A percentile compares a stretch with the other conserved stretches of the same genome.
Conservation (phyloP, 2,888 invertebrate genomes). For the Parthenolecanium corni region DNA sequence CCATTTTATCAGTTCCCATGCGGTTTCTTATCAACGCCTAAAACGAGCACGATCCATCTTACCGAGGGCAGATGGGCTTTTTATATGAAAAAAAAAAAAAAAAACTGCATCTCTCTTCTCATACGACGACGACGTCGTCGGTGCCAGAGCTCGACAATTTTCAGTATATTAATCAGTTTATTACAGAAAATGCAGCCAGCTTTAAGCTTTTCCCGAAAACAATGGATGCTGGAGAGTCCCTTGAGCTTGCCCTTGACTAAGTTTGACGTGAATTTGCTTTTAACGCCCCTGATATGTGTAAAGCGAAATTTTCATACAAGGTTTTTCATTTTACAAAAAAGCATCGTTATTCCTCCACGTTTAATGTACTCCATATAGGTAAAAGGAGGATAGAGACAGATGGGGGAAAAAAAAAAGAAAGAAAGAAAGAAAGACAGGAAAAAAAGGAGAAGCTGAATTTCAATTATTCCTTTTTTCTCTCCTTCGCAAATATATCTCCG, state of each 20-base stretch:
- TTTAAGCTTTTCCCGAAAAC: conserved; percentile 14
- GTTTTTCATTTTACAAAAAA: conserved; percentile 22
- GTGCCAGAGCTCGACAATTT: background rate
- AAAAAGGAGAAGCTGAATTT: conserved; percentile 11
- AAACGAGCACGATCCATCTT: conserved; percentile 23
- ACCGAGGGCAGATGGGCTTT: conserved; percentile 4
- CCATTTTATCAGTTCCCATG: conserved; percentile 21
- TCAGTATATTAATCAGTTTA: conserved; percentile 24
- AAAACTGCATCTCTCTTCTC: background rate
- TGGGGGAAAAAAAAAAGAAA: background rate
- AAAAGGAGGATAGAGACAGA: background rate
- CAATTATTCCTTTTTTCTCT: conserved; percentile 13
- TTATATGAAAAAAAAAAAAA: background rate
- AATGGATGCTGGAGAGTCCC: conserved; percentile 21
- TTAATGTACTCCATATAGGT: conserved; percentile 19
- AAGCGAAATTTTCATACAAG: conserved; percentile 23
- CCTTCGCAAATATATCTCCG: background rate
- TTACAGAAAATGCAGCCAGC: conserved; percentile 16
- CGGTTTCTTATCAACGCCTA: conserved; percentile 23
- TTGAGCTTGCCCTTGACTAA: conserved; percentile 20
- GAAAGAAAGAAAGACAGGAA: conserved; percentile 2
- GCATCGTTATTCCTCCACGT: conserved; percentile 3
- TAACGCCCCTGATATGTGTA: conserved; percentile 15
- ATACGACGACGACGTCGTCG: background rate
- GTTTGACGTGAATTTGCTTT: conserved; percentile 28